Evolutionary conservation across 92 coral and sea anemone species (phyloP).

Genomic region (Phenganax marumi): DNA sequence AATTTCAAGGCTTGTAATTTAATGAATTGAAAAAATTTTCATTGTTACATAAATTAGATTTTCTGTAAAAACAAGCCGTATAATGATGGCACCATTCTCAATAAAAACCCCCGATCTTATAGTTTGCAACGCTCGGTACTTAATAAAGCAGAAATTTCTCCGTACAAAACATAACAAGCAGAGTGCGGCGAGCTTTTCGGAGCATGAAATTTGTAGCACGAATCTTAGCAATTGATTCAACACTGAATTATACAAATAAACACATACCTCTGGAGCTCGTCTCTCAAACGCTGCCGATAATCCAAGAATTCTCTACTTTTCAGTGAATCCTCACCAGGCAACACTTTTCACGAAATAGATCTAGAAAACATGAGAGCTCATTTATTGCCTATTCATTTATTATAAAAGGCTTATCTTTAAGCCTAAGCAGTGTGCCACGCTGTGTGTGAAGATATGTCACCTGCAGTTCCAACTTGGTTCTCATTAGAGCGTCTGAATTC

Average conservation of each 20-base stretch:
- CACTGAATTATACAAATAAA: background rate
- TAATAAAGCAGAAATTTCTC: too few species aligned
- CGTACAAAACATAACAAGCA: too few species aligned
- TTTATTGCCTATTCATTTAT: background rate
- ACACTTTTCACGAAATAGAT: background rate
- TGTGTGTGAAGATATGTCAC: slow-evolving; percentile 8
- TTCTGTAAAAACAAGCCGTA: too few species aligned
- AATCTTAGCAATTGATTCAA: background rate
- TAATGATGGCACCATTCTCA: too few species aligned
- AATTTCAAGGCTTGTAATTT: too few species aligned
- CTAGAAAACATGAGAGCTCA: background rate
- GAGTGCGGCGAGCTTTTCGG: too few species aligned
- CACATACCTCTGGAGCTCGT: background rate
- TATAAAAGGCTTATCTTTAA: background rate
- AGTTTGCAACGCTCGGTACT: too few species aligned
- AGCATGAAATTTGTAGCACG: background rate
- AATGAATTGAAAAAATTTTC: too few species aligned
- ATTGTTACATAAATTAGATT: too few species aligned
- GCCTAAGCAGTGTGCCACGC: background rate
- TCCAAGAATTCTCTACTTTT: background rate
- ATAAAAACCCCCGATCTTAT: too few species aligned
- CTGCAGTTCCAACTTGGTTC: slow-evolving; percentile 2
- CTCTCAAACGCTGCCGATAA: background rate
- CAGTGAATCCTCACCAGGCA: background rate
- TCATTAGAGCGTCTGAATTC: background rate